A percentile compares a stretch with the other conserved stretches of the same genome.
Conservation (phyloP, 2,797 vertebrate genomes). For the Eremophila alpestris region DNA sequence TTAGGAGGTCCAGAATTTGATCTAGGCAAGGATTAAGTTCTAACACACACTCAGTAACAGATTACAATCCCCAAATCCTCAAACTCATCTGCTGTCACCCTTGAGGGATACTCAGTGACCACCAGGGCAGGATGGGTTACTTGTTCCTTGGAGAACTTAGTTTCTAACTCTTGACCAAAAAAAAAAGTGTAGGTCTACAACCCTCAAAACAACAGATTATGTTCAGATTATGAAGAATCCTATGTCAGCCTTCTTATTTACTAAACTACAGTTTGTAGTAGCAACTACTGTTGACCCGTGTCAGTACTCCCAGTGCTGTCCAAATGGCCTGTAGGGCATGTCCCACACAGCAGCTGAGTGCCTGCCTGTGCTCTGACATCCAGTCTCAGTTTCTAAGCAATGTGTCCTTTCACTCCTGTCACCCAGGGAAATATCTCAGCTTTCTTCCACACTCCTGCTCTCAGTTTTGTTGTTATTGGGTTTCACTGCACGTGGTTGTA, state of each 20-base stretch:
- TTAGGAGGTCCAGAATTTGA: not conserved
- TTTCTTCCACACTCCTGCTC: not conserved
- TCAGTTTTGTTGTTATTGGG: not conserved
- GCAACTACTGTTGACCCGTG: not conserved
- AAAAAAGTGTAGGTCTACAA: not conserved
- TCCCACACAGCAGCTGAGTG: not conserved
- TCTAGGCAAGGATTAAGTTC: not conserved
- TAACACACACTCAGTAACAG: not conserved
- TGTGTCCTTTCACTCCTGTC: not conserved
- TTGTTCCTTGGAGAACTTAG: not conserved
- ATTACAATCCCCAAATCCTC: not conserved
- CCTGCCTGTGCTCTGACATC: not conserved
- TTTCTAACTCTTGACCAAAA: not conserved
- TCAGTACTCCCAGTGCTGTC: not conserved
- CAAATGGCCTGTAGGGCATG: not conserved
- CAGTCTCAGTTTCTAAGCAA: not conserved
- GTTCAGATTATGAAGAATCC: not conserved
- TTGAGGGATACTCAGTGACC: not conserved
- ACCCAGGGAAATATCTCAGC: not conserved
- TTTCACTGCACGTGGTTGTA: not conserved
- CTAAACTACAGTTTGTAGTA: not conserved
- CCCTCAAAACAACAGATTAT: not conserved
- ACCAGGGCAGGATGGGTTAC: not conserved
- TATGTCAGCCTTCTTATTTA: not conserved
- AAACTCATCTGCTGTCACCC: not conserved